A percentile compares a stretch with the other conserved stretches of the same genome.
phyloP scores from a whole-genome alignment of 1,140 invertebrate species.

The Melanaphis sacchari region DNA sequence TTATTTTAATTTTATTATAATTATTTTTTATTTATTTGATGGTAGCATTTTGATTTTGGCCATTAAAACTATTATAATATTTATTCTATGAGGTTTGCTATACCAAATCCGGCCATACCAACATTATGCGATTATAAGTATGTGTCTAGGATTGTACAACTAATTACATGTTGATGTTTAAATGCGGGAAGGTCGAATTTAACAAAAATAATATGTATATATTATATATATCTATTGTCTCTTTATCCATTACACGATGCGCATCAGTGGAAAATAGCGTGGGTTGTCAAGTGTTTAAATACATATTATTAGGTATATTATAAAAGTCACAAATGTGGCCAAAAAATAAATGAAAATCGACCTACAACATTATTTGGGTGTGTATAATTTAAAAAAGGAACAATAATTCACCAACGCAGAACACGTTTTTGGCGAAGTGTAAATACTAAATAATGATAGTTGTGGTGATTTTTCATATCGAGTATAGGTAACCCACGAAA shows the following conservation, averaged over 20 bases:
- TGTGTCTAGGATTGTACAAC: neutral
- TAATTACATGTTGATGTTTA: neutral
- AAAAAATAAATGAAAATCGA: neutral
- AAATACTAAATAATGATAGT: neutral
- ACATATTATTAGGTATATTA: neutral
- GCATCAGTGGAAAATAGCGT: neutral
- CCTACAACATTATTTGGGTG: neutral
- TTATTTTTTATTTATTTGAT: neutral
- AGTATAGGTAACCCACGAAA: neutral
- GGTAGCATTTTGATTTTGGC: neutral
- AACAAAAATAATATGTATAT: neutral
- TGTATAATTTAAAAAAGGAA: neutral
- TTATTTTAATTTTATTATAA: neutral
- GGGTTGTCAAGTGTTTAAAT: neutral
- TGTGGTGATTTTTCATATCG: neutral
- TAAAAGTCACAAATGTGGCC: neutral
- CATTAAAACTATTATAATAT: neutral
- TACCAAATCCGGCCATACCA: neutral
- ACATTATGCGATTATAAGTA: neutral
- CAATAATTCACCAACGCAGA: slow-evolving; percentile 8
- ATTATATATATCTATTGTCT: neutral
- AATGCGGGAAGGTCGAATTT: neutral
- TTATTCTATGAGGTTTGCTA: neutral
- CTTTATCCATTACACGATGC: neutral
- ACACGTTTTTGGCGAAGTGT: neutral